A percentile compares a stretch with the other conserved stretches of the same genome.
These are phyloP conservation scores for Ariopsis seemanni DNA, from an alignment of 2,113 vertebrate genomes.

Conservation along the genomic window DNA sequence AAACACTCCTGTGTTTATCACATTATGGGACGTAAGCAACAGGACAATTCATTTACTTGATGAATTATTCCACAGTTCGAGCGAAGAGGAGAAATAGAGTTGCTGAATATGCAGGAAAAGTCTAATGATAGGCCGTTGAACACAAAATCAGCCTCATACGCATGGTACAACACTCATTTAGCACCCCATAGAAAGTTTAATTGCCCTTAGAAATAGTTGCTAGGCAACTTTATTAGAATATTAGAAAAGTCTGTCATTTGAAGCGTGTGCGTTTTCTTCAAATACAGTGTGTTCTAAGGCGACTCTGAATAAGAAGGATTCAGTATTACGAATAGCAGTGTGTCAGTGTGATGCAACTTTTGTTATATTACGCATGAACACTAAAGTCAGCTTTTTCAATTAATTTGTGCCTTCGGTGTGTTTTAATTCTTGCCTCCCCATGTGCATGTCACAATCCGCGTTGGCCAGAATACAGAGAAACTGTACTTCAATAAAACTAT, in stretches of 20 bases:
- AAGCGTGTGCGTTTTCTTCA: background rate
- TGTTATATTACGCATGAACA: background rate
- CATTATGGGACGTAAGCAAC: background rate
- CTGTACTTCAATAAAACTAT: background rate
- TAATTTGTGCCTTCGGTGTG: background rate
- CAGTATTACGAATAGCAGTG: background rate
- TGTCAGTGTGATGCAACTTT: background rate
- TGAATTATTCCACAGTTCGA: constrained; percentile 4
- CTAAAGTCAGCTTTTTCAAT: background rate
- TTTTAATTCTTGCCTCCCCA: too few relatives aligned
- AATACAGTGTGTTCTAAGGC: background rate
- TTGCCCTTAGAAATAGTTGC: constrained; percentile 11
- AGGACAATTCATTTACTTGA: constrained; percentile 26
- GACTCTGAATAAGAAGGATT: background rate
- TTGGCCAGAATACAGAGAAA: too few relatives aligned
- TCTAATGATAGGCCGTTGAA: background rate
- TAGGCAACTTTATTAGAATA: constrained; percentile 9
- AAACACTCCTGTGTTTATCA: constrained; percentile 12
- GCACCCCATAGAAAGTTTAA: background rate
- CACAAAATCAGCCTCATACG: background rate
- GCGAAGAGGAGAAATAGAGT: background rate
- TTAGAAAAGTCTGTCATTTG: background rate
- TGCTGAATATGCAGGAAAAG: background rate
- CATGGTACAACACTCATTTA: constrained; percentile 1
- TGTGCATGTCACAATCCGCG: too few relatives aligned